A percentile compares a stretch with the other conserved stretches of the same genome.
These are phyloP conservation scores for Brachyhypopomus occidentalis DNA, from an alignment of 2,113 vertebrate genomes.

Conservation along the genomic window DNA sequence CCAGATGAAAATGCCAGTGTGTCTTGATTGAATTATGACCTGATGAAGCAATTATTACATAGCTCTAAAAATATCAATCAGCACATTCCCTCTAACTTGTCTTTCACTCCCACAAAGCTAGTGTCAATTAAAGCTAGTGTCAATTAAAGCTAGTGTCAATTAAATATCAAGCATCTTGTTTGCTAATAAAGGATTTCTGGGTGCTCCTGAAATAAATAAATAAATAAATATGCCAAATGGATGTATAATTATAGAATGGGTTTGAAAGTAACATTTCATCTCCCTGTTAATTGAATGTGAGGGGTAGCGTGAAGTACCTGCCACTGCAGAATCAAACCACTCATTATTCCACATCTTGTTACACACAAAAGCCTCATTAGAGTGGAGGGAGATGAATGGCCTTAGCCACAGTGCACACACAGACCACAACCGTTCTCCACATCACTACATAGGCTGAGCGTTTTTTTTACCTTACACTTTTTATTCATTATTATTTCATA, in stretches of 20 bases:
- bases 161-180: constrained; percentile 29
- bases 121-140: background rate
- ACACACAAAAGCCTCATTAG: constrained; percentile 10
- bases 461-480: too few species aligned
- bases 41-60: constrained; percentile 16
- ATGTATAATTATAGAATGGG: constrained; percentile 5
- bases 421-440: background rate
- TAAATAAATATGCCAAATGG: background rate
- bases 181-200: background rate
- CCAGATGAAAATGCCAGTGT: constrained; percentile 1
- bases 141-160: background rate
- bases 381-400: background rate
- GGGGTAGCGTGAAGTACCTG: constrained; percentile 18
- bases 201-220: background rate
- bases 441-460: too few species aligned
- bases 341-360: constrained; percentile 4
- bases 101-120: background rate
- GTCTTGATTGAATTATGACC: constrained; percentile 18
- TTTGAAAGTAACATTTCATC: constrained; percentile 12
- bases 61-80: background rate
- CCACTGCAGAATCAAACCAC: background rate
- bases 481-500: too few species aligned
- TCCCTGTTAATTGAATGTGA: constrained; percentile 13
- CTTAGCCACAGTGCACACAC: background rate
- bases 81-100: background rate